Evolutionary conservation across 2,797 vertebrate species (phyloP).

Genomic region (Aphelocoma californica): DNA sequence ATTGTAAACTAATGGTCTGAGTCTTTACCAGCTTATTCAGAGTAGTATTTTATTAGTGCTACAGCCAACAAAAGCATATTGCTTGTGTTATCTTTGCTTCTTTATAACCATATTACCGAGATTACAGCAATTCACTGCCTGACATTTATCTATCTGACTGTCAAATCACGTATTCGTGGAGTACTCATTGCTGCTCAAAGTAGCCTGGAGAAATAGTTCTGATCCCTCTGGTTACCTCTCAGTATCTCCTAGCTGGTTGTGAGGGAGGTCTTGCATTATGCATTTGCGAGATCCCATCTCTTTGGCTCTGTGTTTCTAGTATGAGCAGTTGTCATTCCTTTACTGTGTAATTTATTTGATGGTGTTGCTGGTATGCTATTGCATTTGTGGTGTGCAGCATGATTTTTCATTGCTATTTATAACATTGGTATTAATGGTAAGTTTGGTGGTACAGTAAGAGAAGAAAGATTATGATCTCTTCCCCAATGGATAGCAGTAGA

Average conservation of each 20-base stretch:
- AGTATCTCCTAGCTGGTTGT: background rate
- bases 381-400: background rate
- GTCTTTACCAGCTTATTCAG: slow-evolving; percentile 10
- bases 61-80: background rate
- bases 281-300: background rate
- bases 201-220: slow-evolving; percentile 13
- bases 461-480: slow-evolving; percentile 31
- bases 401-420: slow-evolving; percentile 2
- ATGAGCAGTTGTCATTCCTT: background rate
- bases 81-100: background rate
- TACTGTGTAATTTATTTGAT: background rate
- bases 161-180: background rate
- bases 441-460: background rate
- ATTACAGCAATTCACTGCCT: slow-evolving; percentile 19
- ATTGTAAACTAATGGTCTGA: background rate
- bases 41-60: slow-evolving; percentile 21
- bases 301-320: background rate
- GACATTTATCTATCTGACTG: background rate
- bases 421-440: background rate
- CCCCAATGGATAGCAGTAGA: background rate
- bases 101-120: background rate
- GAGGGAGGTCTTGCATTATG: background rate
- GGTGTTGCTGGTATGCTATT: background rate
- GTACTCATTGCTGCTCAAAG: background rate
- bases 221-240: background rate